Conservation (phyloP, 2,113 vertebrate species). For the Peromyscus polionotus region DNA sequence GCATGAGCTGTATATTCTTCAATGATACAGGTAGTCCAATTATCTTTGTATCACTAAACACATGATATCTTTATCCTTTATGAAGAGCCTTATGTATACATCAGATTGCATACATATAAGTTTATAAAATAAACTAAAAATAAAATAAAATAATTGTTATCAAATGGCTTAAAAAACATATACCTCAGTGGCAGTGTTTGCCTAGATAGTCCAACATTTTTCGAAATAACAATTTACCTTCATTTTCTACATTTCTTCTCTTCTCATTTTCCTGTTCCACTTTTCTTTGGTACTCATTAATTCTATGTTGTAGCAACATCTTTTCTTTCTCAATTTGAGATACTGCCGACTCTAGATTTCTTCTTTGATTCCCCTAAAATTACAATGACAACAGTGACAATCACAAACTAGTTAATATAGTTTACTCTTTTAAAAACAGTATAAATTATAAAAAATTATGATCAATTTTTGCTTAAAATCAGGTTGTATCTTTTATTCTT, state of each 20-base stretch:
- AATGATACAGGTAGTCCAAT: slow-evolving; percentile 7
- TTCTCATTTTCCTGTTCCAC: slow-evolving; percentile 97
- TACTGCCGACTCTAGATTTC: slow-evolving; percentile 91
- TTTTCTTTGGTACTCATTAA: slow-evolving; percentile 97
- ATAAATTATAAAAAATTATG: not conserved
- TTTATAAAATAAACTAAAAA: slow-evolving; percentile 43
- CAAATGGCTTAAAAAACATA: not conserved
- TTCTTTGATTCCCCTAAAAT: slow-evolving; percentile 91
- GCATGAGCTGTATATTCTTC: not conserved
- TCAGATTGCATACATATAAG: not conserved
- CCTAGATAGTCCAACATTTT: slow-evolving; percentile 9
- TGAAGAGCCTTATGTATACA: slow-evolving; percentile 8
- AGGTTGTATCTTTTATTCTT: not conserved
- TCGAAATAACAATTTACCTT: slow-evolving; percentile 89
- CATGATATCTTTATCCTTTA: slow-evolving; percentile 32
- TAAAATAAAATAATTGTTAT: slow-evolving; percentile 53
- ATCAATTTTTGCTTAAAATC: slow-evolving; percentile 22
- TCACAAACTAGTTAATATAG: not conserved
- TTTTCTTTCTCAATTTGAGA: slow-evolving; percentile 98
- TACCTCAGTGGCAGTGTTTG: not conserved
- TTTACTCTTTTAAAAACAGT: slow-evolving; percentile 15
- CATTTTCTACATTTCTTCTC: slow-evolving; percentile 96
- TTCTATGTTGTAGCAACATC: slow-evolving; percentile 94
- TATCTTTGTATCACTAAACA: not conserved
- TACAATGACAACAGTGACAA: slow-evolving; percentile 51